These are phyloP conservation scores for Ariopsis seemanni DNA, from an alignment of 2,113 vertebrate species.

Conservation along the genomic window DNA sequence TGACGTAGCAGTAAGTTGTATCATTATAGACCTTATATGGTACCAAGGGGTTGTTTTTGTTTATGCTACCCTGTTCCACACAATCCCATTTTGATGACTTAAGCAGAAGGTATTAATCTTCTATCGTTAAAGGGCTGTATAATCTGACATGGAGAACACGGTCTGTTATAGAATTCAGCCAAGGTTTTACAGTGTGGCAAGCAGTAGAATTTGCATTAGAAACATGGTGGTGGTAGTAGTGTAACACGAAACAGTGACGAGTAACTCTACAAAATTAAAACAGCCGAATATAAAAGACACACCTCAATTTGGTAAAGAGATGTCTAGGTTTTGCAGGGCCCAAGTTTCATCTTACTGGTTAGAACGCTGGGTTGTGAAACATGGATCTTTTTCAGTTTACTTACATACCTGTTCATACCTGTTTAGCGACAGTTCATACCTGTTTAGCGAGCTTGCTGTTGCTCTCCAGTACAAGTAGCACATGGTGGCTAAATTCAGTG, in stretches of 20 bases:
- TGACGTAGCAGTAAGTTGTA: neutral
- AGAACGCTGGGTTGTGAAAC: neutral
- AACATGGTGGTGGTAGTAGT: constrained; percentile 8
- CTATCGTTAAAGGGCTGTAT: neutral
- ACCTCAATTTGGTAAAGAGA: neutral
- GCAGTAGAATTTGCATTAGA: neutral
- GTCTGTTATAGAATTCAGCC: neutral
- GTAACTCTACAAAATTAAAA: neutral
- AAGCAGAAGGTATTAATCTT: neutral
- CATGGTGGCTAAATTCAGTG: constrained; percentile 75
- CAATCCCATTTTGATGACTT: neutral
- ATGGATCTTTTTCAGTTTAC: neutral
- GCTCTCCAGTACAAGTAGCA: constrained; percentile 81
- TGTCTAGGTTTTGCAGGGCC: neutral
- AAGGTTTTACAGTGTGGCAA: neutral
- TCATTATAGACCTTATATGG: neutral
- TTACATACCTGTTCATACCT: too few species aligned
- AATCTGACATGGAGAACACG: neutral
- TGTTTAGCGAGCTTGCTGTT: constrained; percentile 78
- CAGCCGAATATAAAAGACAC: neutral
- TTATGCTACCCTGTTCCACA: neutral
- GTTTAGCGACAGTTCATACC: constrained; percentile 59
- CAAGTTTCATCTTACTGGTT: neutral
- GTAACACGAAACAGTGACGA: neutral
- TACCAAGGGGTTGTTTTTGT: neutral